These are phyloP conservation scores for Dermatemys mawii DNA, from an alignment of 2,113 vertebrate species.

Conservation along the genomic window DNA sequence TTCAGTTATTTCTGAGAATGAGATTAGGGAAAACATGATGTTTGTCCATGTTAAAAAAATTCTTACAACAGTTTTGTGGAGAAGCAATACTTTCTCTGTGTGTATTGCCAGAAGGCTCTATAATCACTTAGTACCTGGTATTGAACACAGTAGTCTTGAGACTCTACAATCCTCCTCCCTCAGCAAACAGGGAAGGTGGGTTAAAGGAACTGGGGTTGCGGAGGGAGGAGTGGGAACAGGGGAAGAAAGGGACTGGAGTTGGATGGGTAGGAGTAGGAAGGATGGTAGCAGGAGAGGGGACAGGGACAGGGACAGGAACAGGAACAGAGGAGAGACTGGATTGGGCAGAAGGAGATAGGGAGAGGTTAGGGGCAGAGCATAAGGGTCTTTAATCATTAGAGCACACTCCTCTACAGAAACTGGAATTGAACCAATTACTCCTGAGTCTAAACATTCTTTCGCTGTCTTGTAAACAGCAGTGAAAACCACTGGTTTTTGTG, in stretches of 20 bases:
- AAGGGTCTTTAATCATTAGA: background rate
- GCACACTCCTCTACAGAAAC: background rate
- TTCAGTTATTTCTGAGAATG: too few relatives aligned
- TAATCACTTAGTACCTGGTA: background rate
- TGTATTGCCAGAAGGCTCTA: background rate
- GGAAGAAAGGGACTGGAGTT: background rate
- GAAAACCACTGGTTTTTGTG: background rate
- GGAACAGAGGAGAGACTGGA: too few relatives aligned
- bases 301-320: too few relatives aligned
- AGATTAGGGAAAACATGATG: too few relatives aligned
- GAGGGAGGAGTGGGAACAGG: background rate
- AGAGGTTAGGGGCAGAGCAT: background rate
- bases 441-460: background rate
- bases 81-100: too few relatives aligned
- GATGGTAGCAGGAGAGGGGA: background rate
- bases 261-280: background rate
- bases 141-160: background rate
- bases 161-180: background rate
- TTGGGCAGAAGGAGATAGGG: background rate
- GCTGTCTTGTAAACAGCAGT: background rate
- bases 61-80: too few relatives aligned
- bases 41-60: too few relatives aligned
- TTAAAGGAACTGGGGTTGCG: background rate
- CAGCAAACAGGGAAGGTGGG: background rate
- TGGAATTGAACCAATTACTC: background rate